Evolutionary conservation across 2,888 invertebrate genomes (phyloP).

Genomic region (Eristalis arbustorum): DNA sequence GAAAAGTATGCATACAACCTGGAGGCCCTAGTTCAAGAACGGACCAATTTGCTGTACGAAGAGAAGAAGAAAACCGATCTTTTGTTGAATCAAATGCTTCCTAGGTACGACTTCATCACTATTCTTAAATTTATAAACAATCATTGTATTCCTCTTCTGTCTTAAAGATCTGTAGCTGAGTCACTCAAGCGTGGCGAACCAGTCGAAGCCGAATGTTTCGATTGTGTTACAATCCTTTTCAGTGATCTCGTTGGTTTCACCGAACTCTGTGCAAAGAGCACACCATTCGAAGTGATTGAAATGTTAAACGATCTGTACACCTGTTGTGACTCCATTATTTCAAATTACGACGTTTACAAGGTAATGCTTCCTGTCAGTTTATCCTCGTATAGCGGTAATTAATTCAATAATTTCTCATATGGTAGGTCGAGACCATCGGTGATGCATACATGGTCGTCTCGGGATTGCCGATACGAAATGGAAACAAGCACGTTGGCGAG

Average conservation of each 20-base stretch:
- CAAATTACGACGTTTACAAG: slow-evolving; percentile 93
- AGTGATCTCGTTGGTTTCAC: slow-evolving; percentile 93
- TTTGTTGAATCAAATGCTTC: slow-evolving; percentile 91
- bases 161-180: slow-evolving; percentile 88
- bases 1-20: slow-evolving; percentile 94
- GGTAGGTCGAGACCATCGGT: slow-evolving; percentile 88
- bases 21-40: slow-evolving; percentile 90
- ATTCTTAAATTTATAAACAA: slow-evolving; percentile 54
- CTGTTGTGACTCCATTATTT: slow-evolving; percentile 92
- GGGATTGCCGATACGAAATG: slow-evolving; percentile 87
- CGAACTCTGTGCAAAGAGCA: slow-evolving; percentile 88
- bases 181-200: slow-evolving; percentile 88
- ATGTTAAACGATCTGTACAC: slow-evolving; percentile 94
- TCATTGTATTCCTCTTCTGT: not conserved
- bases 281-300: slow-evolving; percentile 91
- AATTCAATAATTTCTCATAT: not conserved
- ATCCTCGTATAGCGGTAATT: not conserved
- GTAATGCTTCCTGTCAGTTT: slow-evolving; percentile 78
- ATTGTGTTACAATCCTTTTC: slow-evolving; percentile 91
- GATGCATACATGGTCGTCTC: slow-evolving; percentile 92
- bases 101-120: slow-evolving; percentile 82
- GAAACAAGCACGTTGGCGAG: slow-evolving; percentile 88
- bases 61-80: slow-evolving; percentile 93
- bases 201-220: slow-evolving; percentile 90
- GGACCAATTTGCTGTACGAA: slow-evolving; percentile 89